These are phyloP conservation scores for Montipora efflorescens DNA, from an alignment of 64 coral and sea anemone species.

Conservation along the genomic window DNA sequence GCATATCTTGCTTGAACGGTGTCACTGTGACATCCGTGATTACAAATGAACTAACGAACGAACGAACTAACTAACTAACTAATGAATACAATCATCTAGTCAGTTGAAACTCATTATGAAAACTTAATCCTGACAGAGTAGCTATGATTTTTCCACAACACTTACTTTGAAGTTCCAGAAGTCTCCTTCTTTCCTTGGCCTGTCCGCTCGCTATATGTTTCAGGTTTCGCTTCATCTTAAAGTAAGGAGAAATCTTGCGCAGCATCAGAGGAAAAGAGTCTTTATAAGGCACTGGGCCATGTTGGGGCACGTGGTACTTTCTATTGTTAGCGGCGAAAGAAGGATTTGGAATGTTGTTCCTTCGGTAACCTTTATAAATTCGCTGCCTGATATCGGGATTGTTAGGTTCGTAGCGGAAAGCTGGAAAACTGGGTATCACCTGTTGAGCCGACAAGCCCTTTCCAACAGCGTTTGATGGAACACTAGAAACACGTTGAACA, in stretches of 20 bases:
- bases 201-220: slow-evolving; percentile 6
- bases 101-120: too few species aligned
- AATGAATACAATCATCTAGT: too few species aligned
- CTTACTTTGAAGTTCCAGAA: slow-evolving; percentile 52
- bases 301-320: background rate
- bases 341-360: background rate
- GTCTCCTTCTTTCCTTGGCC: slow-evolving; percentile 27
- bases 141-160: background rate
- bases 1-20: too few species aligned
- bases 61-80: too few species aligned
- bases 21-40: too few species aligned
- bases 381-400: background rate
- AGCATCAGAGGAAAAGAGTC: slow-evolving; percentile 61
- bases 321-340: background rate
- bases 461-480: background rate
- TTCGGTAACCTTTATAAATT: background rate
- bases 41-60: too few species aligned
- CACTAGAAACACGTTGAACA: background rate
- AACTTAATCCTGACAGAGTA: too few species aligned
- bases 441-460: background rate
- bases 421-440: slow-evolving; percentile 19
- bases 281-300: slow-evolving; percentile 22
- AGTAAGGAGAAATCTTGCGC: slow-evolving; percentile 64
- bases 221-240: slow-evolving; percentile 52
- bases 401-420: slow-evolving; percentile 35